These are phyloP conservation scores for Grammomys surdaster DNA, from an alignment of 2,113 vertebrate genomes.

Conservation along the genomic window DNA sequence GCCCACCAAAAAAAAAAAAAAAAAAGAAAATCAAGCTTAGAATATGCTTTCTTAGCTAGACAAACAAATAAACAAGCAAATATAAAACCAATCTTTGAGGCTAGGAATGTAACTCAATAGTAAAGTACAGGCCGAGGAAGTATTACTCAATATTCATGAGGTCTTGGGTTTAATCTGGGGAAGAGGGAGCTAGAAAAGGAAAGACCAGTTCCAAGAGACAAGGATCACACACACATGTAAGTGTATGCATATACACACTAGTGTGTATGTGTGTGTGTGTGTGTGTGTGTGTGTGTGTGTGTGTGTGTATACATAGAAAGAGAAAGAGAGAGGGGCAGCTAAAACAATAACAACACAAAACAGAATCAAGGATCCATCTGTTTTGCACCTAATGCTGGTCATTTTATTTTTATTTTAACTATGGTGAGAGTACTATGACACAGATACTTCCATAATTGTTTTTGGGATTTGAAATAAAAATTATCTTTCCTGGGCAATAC, in stretches of 20 bases:
- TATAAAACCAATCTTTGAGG: not conserved
- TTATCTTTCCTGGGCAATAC: slow-evolving; percentile 20
- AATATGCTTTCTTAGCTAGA: not conserved
- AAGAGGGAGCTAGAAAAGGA: not conserved
- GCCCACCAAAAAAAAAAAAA: not conserved
- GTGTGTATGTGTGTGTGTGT: not conserved
- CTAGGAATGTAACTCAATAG: not conserved
- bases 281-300: not conserved
- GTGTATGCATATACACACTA: not conserved
- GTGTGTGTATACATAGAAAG: not conserved
- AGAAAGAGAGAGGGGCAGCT: not conserved
- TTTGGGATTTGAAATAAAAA: slow-evolving; percentile 17
- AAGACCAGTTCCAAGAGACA: slow-evolving; percentile 2
- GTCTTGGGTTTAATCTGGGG: not conserved
- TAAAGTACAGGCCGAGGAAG: not conserved
- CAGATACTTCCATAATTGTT: not conserved
- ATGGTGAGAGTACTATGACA: not conserved
- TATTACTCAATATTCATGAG: not conserved
- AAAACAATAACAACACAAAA: not conserved
- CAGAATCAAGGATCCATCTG: not conserved
- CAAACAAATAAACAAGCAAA: not conserved
- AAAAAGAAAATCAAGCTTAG: not conserved
- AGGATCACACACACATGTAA: not conserved
- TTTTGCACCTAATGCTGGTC: slow-evolving; percentile 27
- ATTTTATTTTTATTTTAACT: slow-evolving; percentile 46